Conservation (phyloP, 2,888 invertebrate genomes). For the Catocala sponsa region DNA sequence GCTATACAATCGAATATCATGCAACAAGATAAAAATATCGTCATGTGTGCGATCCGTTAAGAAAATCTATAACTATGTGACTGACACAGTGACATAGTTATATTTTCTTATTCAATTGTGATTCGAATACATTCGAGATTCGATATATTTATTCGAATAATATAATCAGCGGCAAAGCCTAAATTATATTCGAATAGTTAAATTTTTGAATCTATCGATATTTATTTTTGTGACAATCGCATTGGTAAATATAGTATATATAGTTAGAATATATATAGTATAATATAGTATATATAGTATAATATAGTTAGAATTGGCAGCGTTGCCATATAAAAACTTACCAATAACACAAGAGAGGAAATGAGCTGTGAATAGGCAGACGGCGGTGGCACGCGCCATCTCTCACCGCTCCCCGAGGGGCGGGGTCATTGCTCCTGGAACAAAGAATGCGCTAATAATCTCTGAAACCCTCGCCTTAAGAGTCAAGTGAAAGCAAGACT, state of each 20-base stretch:
- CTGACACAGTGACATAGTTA: no score
- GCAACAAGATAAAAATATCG: no score
- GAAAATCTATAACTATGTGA: no score
- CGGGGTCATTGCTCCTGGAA: constrained; percentile 80
- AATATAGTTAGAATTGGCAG: neutral
- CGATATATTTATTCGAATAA: no score
- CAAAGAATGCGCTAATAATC: constrained; percentile 75
- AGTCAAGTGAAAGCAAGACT: constrained; percentile 3
- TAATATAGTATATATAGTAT: no score
- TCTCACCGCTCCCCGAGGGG: constrained; percentile 52
- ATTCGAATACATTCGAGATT: no score
- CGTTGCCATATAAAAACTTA: constrained; percentile 58
- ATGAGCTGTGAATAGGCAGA: constrained; percentile 82
- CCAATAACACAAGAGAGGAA: constrained; percentile 83
- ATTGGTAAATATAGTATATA: neutral
- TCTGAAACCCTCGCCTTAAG: constrained; percentile 29
- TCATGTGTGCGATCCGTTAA: no score
- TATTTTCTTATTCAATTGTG: no score
- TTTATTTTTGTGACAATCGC: neutral
- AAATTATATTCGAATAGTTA: no score
- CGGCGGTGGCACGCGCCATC: constrained; percentile 76
- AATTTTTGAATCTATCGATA: neutral
- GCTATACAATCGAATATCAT: no score
- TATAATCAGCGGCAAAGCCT: no score
- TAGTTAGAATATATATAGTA: neutral